Conservation (phyloP, 2,113 vertebrate genomes). For the Melanerpes aurifrons region DNA sequence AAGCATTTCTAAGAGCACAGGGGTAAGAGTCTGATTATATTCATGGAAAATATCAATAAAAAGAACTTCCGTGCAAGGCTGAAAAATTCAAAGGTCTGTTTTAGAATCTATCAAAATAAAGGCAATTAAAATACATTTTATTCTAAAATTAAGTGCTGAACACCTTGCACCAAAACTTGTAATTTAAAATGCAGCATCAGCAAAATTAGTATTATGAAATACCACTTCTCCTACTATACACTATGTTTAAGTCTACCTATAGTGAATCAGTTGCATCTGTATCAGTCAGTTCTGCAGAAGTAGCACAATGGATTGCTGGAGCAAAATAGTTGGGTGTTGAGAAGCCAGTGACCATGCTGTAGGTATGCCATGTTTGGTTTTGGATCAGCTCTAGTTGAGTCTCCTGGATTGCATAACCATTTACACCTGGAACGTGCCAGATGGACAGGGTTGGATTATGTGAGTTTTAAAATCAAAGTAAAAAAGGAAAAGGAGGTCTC, state of each 20-base stretch:
- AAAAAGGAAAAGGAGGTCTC: background rate
- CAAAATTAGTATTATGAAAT: background rate
- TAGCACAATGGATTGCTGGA: background rate
- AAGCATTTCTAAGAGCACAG: conserved; percentile 95
- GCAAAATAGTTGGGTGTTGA: background rate
- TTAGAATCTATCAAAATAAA: background rate
- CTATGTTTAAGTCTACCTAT: background rate
- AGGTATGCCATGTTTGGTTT: background rate
- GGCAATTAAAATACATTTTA: background rate
- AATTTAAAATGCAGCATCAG: background rate
- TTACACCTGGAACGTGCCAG: background rate
- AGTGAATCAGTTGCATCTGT: background rate
- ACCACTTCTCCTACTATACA: background rate
- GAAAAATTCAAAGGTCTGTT: conserved; percentile 6
- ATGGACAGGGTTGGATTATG: fast-evolving
- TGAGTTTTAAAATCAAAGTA: background rate
- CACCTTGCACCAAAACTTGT: fast-evolving
- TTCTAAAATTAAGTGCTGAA: background rate
- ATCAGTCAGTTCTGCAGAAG: background rate
- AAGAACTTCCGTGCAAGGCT: conserved; percentile 97
- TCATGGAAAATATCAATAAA: conserved; percentile 98
- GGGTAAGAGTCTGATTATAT: conserved; percentile 94
- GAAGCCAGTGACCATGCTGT: background rate
- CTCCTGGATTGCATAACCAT: background rate
- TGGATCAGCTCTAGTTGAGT: background rate